Evolutionary conservation across 2,797 vertebrate species (phyloP).

Genomic region (Rhinatrema bivittatum): DNA sequence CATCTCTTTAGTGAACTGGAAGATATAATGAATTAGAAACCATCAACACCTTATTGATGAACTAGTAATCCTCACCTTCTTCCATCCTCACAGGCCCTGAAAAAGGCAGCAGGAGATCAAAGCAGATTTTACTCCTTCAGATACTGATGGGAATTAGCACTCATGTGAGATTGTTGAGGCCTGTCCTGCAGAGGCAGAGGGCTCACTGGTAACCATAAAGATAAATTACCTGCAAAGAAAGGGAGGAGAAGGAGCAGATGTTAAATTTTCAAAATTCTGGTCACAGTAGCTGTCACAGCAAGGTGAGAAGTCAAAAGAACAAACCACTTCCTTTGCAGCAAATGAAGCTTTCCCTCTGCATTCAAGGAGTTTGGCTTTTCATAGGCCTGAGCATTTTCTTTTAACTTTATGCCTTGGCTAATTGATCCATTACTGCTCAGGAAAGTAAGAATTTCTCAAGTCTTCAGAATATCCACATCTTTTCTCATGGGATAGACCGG

Average conservation of each 20-base stretch:
- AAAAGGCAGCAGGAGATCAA: constrained; percentile 56
- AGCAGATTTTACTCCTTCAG: constrained; percentile 33
- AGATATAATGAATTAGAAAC: constrained; percentile 13
- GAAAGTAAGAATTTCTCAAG: too few relatives aligned
- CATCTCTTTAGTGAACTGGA: constrained; percentile 27
- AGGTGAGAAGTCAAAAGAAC: constrained; percentile 26
- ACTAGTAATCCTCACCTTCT: constrained; percentile 43
- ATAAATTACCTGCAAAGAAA: constrained; percentile 23
- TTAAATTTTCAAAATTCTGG: constrained; percentile 10
- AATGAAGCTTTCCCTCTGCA: constrained; percentile 33
- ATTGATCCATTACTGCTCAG: constrained; percentile 4
- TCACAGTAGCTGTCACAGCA: constrained; percentile 6
- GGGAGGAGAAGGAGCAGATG: constrained; percentile 3
- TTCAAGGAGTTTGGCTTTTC: constrained; percentile 14
- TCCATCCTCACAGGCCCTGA: constrained; percentile 42
- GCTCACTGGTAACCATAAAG: constrained; percentile 16
- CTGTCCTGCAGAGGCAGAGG: constrained; percentile 14
- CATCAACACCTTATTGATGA: constrained; percentile 52
- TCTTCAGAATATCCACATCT: too few relatives aligned
- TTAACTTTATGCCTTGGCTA: constrained; percentile 29
- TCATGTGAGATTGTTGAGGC: constrained; percentile 43
- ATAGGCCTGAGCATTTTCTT: constrained; percentile 2
- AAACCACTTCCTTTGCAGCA: constrained; percentile 25
- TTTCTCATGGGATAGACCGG: too few relatives aligned
- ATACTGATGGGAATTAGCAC: constrained; percentile 57